Percentiles rank a stretch among this genome's conserved stretches.
phyloP scores from a whole-genome alignment of 2,113 vertebrate genomes.

The Corythoichthys haematopterus region DNA sequence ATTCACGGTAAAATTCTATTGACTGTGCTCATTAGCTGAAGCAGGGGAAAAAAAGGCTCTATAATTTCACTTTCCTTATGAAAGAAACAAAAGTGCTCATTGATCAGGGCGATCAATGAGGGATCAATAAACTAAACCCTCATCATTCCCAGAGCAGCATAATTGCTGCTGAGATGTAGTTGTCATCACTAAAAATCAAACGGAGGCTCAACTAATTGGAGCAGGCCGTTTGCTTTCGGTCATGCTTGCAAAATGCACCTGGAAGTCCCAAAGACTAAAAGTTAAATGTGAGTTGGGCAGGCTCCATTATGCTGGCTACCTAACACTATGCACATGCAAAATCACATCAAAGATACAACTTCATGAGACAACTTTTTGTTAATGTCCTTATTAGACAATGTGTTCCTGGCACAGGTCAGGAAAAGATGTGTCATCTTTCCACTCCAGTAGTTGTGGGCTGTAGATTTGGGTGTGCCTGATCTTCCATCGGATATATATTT shows the following conservation, averaged over 20 bases:
- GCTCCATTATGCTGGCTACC: slow-evolving; percentile 43
- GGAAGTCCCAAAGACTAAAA: slow-evolving; percentile 56
- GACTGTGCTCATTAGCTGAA: slow-evolving; percentile 59
- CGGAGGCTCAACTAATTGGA: slow-evolving; percentile 68
- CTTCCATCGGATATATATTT: slow-evolving; percentile 26
- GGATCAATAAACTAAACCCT: slow-evolving; percentile 77
- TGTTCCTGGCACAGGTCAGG: slow-evolving; percentile 38
- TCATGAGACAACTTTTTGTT: neutral
- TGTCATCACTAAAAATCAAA: slow-evolving; percentile 75
- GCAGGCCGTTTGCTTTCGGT: slow-evolving; percentile 56
- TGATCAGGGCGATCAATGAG: slow-evolving; percentile 72
- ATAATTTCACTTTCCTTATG: slow-evolving; percentile 68
- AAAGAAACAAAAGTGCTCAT: slow-evolving; percentile 74
- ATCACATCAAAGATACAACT: slow-evolving; percentile 21
- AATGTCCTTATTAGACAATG: slow-evolving; percentile 47
- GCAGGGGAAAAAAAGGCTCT: slow-evolving; percentile 33
- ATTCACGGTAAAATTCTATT: slow-evolving; percentile 48
- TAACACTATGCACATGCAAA: slow-evolving; percentile 17
- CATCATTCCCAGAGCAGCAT: slow-evolving; percentile 73
- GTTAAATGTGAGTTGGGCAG: neutral
- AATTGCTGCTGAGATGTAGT: slow-evolving; percentile 76
- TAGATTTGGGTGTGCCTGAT: slow-evolving; percentile 22
- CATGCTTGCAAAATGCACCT: slow-evolving; percentile 50
- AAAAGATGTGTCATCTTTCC: slow-evolving; percentile 36
- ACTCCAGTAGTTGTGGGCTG: slow-evolving; percentile 24